Percentiles rank a stretch among this genome's conserved stretches.
Evolutionary conservation across 53 echinoderm and acorn worm genomes (phyloP).

Genomic region (Echinometra lucunter): DNA sequence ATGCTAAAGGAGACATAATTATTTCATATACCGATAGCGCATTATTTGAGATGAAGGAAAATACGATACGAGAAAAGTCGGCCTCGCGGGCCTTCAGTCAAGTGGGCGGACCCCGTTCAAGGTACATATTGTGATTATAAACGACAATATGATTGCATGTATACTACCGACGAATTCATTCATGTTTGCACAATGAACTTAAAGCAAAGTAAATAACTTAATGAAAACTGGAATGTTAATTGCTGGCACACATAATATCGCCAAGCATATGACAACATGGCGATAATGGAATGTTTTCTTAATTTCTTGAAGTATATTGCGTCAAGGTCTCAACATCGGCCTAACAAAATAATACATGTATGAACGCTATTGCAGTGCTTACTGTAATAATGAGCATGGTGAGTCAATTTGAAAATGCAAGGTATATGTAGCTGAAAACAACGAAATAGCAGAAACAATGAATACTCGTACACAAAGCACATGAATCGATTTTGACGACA

Average conservation of each 20-base stretch:
- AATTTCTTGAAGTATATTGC: neutral
- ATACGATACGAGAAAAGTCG: no score
- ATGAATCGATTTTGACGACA: neutral
- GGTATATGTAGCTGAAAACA: neutral
- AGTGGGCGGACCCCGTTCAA: no score
- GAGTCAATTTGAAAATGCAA: neutral
- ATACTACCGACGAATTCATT: neutral
- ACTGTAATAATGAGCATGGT: neutral
- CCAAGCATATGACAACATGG: neutral
- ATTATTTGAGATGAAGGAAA: no score
- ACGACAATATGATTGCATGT: neutral
- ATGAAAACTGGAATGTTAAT: slow-evolving; percentile 29
- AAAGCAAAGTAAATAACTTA: neutral
- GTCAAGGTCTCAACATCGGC: slow-evolving; percentile 20
- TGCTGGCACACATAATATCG: slow-evolving; percentile 15
- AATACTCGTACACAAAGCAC: neutral
- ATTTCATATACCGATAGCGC: no score
- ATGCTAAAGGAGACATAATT: no score
- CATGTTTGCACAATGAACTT: neutral
- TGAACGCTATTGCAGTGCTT: slow-evolving; percentile 5
- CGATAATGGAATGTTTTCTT: slow-evolving; percentile 6
- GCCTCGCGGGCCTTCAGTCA: no score
- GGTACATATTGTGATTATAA: no score
- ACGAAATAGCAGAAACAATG: neutral
- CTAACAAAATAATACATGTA: neutral